Evolutionary conservation across 2,797 vertebrate species (phyloP).

Genomic region (Parauchenoglanis ngamensis): DNA sequence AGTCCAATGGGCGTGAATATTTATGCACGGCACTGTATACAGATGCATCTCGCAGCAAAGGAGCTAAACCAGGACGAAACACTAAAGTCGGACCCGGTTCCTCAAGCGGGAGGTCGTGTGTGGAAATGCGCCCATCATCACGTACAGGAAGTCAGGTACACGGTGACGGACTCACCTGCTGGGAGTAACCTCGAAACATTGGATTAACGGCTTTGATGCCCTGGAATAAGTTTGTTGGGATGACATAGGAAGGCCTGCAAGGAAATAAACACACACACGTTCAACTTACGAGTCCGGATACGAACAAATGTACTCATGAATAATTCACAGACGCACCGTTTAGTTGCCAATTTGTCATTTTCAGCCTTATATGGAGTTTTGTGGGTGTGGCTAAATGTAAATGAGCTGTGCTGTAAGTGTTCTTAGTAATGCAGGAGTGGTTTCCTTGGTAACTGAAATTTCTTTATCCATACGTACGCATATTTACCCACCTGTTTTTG

Average conservation of each 20-base stretch:
- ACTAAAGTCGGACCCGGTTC: background rate
- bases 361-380: background rate
- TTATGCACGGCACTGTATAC: too few species aligned
- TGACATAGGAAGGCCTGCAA: conserved; percentile 89
- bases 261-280: background rate
- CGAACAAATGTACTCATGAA: background rate
- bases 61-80: too few species aligned
- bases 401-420: background rate
- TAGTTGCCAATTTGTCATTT: background rate
- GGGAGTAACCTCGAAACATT: conserved; percentile 95
- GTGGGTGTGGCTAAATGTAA: background rate
- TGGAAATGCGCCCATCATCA: background rate
- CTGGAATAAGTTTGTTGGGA: conserved; percentile 97
- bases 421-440: background rate
- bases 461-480: background rate
- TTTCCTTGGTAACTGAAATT: background rate
- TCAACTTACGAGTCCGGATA: background rate
- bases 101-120: background rate
- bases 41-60: too few species aligned
- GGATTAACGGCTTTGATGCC: conserved; percentile 98
- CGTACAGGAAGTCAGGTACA: too few species aligned
- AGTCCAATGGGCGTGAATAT: too few species aligned
- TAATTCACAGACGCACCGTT: background rate
- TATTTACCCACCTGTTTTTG: conserved; percentile 85
- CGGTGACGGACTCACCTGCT: conserved; percentile 82